Percentiles rank a stretch among this genome's conserved stretches.
phyloP scores from a whole-genome alignment of 2,888 invertebrate species.

The Ectemnius continuus region DNA sequence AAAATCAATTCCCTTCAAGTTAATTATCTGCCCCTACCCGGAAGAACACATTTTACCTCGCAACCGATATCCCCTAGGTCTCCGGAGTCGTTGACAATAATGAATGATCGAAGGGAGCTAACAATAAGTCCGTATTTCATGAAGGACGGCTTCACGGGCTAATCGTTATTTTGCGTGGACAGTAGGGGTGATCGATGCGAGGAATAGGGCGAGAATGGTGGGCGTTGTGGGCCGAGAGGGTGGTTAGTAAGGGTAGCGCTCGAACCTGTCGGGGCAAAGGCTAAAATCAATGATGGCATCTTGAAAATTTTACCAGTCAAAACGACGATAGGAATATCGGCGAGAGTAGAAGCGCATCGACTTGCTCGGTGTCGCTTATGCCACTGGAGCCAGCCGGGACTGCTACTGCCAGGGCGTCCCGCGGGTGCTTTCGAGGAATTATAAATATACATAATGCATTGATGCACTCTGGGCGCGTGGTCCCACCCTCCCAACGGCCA shows the following conservation, averaged over 20 bases:
- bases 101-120: too few relatives aligned
- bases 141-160: slow-evolving; percentile 53
- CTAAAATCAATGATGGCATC: slow-evolving; percentile 72
- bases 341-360: not conserved
- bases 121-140: slow-evolving; percentile 4
- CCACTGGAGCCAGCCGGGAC: slow-evolving; percentile 33
- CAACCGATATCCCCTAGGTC: not conserved
- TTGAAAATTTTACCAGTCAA: slow-evolving; percentile 71
- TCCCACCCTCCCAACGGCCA: not conserved
- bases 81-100: slow-evolving; percentile 17
- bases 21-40: too few relatives aligned
- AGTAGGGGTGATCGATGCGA: slow-evolving; percentile 63
- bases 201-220: slow-evolving; percentile 55
- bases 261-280: slow-evolving; percentile 48
- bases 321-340: slow-evolving; percentile 62
- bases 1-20: too few relatives aligned
- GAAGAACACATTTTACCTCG: too few relatives aligned
- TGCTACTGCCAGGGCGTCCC: slow-evolving; percentile 44
- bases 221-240: slow-evolving; percentile 49
- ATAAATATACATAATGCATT: slow-evolving; percentile 71
- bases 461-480: slow-evolving; percentile 34
- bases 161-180: slow-evolving; percentile 66
- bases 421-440: slow-evolving; percentile 65
- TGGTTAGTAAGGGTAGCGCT: slow-evolving; percentile 56
- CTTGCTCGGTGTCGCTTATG: slow-evolving; percentile 43